Conservation (phyloP, 2,797 vertebrate genomes). For the Acanthornis magna region DNA sequence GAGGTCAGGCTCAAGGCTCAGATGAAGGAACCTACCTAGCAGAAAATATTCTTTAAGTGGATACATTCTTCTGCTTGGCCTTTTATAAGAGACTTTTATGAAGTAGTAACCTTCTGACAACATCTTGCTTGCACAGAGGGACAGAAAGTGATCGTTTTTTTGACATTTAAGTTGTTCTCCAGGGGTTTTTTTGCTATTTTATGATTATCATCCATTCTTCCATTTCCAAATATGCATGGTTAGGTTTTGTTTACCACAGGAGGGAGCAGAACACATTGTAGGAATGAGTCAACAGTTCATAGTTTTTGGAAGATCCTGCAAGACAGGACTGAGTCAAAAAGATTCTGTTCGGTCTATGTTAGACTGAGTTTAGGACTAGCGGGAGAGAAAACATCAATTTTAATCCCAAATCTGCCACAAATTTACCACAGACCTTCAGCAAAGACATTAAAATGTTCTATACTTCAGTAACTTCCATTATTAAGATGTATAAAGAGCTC, state of each 20-base stretch:
- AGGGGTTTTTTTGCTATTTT: background rate
- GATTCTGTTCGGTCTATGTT: background rate
- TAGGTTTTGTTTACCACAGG: background rate
- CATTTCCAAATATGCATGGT: background rate
- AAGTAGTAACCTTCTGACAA: background rate
- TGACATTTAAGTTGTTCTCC: background rate
- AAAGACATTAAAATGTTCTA: background rate
- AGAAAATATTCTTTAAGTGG: slow-evolving; percentile 36
- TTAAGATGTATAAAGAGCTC: background rate
- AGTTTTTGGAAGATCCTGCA: background rate
- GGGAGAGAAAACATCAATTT: background rate
- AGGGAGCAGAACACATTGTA: background rate
- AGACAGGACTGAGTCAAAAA: background rate
- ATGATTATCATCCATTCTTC: background rate
- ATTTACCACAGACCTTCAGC: background rate
- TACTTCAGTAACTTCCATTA: background rate
- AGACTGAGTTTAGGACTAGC: background rate
- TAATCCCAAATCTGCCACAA: background rate
- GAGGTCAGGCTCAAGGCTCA: slow-evolving; percentile 15
- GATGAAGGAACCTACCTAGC: slow-evolving; percentile 28
- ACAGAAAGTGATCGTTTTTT: background rate
- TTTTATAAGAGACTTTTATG: slow-evolving; percentile 9
- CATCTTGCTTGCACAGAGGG: background rate
- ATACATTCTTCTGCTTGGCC: slow-evolving; percentile 26
- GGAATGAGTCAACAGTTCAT: background rate